Percentiles rank a stretch among this genome's conserved stretches.
phyloP scores from a whole-genome alignment of 2,113 vertebrate genomes.

The Hemibagrus wyckioides region DNA sequence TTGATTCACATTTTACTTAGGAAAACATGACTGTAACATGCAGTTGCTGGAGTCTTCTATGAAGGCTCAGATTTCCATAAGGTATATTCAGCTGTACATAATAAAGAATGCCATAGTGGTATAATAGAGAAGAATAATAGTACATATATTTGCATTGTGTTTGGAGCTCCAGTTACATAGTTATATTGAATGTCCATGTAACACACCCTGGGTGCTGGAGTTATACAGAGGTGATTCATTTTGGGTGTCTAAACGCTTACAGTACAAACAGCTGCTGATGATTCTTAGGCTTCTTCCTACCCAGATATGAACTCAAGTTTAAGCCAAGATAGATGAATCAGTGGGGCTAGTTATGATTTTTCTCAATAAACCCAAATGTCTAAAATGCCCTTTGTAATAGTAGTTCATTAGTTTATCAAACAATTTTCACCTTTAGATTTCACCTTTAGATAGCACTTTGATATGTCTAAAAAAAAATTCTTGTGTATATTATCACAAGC shows the following conservation, averaged over 20 bases:
- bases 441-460: not conserved
- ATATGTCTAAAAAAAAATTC: not conserved
- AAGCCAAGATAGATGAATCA: constrained; percentile 3
- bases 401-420: not conserved
- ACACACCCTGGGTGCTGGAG: constrained; percentile 50
- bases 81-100: not conserved
- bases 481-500: not conserved
- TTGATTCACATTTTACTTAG: not conserved
- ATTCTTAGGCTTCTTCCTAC: constrained; percentile 42
- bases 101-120: not conserved
- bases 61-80: not conserved
- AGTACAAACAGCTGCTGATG: constrained; percentile 56
- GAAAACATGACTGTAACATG: not conserved
- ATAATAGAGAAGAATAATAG: not conserved
- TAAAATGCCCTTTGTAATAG: not conserved
- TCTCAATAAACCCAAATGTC: not conserved
- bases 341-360: not conserved
- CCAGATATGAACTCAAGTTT: not conserved
- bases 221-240: constrained; percentile 59
- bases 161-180: not conserved
- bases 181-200: constrained; percentile 26
- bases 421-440: not conserved
- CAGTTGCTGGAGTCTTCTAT: not conserved
- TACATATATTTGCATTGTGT: not conserved
- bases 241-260: constrained; percentile 48